These are phyloP conservation scores for Polypedilum vanderplanki DNA, from an alignment of 1,140 invertebrate genomes.

Conservation along the genomic window DNA sequence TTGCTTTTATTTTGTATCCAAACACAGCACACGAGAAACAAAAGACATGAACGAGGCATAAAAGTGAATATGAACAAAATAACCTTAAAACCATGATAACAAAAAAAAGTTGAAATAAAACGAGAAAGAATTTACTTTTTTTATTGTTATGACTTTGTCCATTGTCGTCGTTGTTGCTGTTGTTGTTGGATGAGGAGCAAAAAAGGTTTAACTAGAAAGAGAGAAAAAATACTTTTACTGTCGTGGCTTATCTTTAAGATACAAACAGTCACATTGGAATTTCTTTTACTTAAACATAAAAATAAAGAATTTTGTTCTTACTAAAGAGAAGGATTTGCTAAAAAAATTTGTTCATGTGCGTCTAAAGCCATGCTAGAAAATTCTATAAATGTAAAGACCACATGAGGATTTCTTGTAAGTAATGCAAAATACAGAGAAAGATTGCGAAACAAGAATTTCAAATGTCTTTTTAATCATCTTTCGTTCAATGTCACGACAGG, in stretches of 20 bases:
- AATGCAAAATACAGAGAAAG: too few relatives aligned
- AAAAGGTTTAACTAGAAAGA: not conserved
- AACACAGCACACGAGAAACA: not conserved
- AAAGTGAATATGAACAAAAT: not conserved
- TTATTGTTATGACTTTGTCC: constrained; percentile 18
- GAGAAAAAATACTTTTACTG: not conserved
- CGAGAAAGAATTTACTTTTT: not conserved
- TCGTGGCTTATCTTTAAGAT: constrained; percentile 11
- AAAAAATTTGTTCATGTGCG: too few relatives aligned
- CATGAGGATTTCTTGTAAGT: too few relatives aligned
- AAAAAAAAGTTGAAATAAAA: not conserved
- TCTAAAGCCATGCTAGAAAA: too few relatives aligned
- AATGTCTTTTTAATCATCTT: too few relatives aligned
- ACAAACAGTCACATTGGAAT: not conserved
- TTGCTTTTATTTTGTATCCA: not conserved
- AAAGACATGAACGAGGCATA: not conserved
- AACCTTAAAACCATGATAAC: constrained; percentile 12
- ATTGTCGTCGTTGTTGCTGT: not conserved
- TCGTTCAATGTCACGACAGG: too few relatives aligned
- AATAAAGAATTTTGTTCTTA: too few relatives aligned
- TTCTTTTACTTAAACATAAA: not conserved
- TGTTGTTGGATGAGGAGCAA: not conserved
- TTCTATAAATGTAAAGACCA: too few relatives aligned
- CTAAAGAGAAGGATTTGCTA: too few relatives aligned
- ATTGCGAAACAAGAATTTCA: too few relatives aligned